Percentiles rank a stretch among this genome's conserved stretches.
Evolutionary conservation across 2,888 invertebrate species (phyloP).

Genomic region (Plagodis pulveraria): DNA sequence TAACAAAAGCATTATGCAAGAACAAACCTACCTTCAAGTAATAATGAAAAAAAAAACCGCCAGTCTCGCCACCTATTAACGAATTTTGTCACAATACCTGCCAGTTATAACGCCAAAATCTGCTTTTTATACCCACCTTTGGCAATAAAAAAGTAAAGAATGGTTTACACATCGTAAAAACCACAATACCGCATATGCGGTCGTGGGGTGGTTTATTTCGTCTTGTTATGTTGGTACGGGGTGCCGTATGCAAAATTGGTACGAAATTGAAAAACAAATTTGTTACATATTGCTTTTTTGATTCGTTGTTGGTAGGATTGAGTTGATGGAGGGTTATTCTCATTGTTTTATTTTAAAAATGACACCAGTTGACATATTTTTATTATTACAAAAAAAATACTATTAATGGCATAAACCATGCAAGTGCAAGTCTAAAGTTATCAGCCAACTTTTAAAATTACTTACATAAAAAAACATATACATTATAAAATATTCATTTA

Average conservation of each 20-base stretch:
- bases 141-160: slow-evolving; percentile 54
- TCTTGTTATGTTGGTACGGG: slow-evolving; percentile 56
- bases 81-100: slow-evolving; percentile 46
- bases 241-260: slow-evolving; percentile 82
- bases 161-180: slow-evolving; percentile 79
- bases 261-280: slow-evolving; percentile 85
- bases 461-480: too few species aligned
- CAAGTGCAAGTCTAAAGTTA: too few species aligned
- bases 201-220: slow-evolving; percentile 72
- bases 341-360: neutral
- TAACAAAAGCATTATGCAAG: too few species aligned
- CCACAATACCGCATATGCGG: slow-evolving; percentile 61
- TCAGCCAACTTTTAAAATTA: too few species aligned
- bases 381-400: too few species aligned
- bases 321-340: slow-evolving; percentile 33
- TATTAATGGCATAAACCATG: too few species aligned
- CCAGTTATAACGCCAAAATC: slow-evolving; percentile 52
- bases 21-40: too few species aligned
- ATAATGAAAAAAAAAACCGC: slow-evolving; percentile 35
- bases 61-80: slow-evolving; percentile 55
- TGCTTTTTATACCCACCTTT: slow-evolving; percentile 72
- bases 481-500: too few species aligned
- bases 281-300: slow-evolving; percentile 84
- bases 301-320: slow-evolving; percentile 35
- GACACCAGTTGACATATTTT: too few species aligned